phyloP scores from a whole-genome alignment of 2,797 vertebrate genomes.

The Fratercula arctica region DNA sequence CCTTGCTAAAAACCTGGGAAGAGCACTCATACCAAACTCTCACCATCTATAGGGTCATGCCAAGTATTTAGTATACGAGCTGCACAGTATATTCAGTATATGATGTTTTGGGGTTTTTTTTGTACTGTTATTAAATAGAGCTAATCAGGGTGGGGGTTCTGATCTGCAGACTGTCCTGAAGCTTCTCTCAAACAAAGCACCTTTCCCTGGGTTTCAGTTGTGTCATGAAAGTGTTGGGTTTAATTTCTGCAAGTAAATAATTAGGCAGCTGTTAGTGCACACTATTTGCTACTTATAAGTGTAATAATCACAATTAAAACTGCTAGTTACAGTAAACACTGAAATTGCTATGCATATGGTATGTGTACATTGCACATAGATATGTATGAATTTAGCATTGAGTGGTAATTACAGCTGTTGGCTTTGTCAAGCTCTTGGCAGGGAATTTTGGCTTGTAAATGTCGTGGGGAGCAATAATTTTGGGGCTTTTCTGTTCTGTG shows the following conservation, averaged over 20 bases:
- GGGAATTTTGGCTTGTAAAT: not conserved
- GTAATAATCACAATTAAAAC: not conserved
- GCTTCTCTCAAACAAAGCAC: not conserved
- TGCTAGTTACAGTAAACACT: not conserved
- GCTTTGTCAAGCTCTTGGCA: not conserved
- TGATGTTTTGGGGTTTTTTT: fast-evolving
- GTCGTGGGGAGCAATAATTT: not conserved
- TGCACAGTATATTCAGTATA: fast-evolving
- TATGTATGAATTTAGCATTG: not conserved
- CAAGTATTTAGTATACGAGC: fast-evolving
- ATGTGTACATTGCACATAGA: not conserved
- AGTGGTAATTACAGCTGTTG: not conserved
- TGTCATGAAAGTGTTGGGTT: not conserved
- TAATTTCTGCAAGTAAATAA: not conserved
- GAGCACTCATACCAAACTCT: fast-evolving
- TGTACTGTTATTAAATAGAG: not conserved
- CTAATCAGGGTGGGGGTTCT: not conserved
- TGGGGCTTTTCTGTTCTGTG: not conserved
- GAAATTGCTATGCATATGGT: not conserved
- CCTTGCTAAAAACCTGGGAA: fast-evolving
- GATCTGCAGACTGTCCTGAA: not conserved
- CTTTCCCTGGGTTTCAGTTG: not conserved
- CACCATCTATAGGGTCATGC: fast-evolving
- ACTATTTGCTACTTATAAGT: not conserved
- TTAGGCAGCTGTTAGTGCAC: not conserved